These are phyloP conservation scores for Mythimna pallens DNA, from an alignment of 2,888 invertebrate species.

Conservation along the genomic window DNA sequence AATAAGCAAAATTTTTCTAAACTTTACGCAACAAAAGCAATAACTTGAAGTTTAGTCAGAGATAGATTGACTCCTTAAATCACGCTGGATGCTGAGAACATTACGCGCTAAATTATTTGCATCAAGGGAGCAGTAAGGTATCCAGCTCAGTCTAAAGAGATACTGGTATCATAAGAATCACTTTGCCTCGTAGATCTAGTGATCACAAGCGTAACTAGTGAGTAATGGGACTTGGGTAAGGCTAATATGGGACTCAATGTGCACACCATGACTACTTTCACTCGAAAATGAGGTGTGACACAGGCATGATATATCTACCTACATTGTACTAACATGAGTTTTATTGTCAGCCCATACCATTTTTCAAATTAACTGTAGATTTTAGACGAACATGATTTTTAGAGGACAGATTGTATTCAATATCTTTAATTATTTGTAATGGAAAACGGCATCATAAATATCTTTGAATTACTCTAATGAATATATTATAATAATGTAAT, in stretches of 20 bases:
- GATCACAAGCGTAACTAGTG: neutral
- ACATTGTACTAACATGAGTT: too few relatives aligned
- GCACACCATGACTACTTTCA: too few relatives aligned
- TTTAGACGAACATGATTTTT: too few relatives aligned
- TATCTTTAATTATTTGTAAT: too few relatives aligned
- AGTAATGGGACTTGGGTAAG: neutral
- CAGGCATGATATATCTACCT: too few relatives aligned
- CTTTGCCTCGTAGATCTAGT: neutral
- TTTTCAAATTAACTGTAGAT: too few relatives aligned
- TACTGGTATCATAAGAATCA: neutral
- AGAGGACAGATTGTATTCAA: too few relatives aligned
- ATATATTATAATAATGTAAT: too few relatives aligned
- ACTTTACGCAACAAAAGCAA: conserved; percentile 7
- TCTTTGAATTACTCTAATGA: too few relatives aligned
- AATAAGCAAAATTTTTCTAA: neutral
- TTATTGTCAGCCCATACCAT: too few relatives aligned
- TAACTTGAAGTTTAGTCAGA: conserved; percentile 1
- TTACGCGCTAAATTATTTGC: conserved; percentile 16
- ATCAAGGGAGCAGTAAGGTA: neutral
- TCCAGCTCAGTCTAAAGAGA: neutral
- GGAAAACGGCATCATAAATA: too few relatives aligned
- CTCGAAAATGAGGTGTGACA: too few relatives aligned
- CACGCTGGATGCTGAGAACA: conserved; percentile 14
- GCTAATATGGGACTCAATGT: neutral
- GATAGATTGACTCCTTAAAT: conserved; percentile 15